Evolutionary conservation across 2,113 vertebrate genomes (phyloP).

Genomic region (Podarcis cretensis): DNA sequence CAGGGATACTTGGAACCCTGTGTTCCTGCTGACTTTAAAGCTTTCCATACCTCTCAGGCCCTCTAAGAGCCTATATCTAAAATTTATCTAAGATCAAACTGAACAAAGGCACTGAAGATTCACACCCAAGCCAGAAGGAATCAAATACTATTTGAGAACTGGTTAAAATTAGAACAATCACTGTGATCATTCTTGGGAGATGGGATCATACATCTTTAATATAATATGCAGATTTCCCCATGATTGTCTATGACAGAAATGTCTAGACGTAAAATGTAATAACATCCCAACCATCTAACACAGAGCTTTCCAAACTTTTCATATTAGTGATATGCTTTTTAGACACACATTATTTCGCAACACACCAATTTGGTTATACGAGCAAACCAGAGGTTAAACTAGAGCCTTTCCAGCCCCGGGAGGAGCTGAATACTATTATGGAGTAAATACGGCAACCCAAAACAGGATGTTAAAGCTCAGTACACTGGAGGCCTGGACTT

Average conservation of each 20-base stretch:
- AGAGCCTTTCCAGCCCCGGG: too few species aligned
- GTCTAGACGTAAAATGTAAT: background rate
- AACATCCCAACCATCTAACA: background rate
- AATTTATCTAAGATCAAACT: background rate
- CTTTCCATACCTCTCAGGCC: background rate
- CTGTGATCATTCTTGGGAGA: background rate
- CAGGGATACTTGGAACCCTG: background rate
- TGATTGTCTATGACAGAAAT: background rate
- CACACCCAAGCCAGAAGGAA: background rate
- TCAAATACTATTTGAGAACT: background rate
- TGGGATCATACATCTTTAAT: background rate
- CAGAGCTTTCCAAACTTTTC: background rate
- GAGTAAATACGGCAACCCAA: background rate
- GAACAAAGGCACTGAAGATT: background rate
- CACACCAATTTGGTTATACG: too few species aligned
- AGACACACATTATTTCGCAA: too few species aligned
- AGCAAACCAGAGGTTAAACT: background rate
- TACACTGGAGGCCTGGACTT: constrained; percentile 8
- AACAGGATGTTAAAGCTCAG: constrained; percentile 27
- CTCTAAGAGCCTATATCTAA: background rate
- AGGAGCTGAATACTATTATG: background rate
- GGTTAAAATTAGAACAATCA: background rate
- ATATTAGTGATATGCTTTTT: too few species aligned
- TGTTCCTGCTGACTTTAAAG: background rate
- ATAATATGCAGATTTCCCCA: background rate